Percentiles rank a stretch among this genome's conserved stretches.
These are phyloP conservation scores for Clivina fossor DNA, from an alignment of 2,888 invertebrate genomes.

Conservation along the genomic window DNA sequence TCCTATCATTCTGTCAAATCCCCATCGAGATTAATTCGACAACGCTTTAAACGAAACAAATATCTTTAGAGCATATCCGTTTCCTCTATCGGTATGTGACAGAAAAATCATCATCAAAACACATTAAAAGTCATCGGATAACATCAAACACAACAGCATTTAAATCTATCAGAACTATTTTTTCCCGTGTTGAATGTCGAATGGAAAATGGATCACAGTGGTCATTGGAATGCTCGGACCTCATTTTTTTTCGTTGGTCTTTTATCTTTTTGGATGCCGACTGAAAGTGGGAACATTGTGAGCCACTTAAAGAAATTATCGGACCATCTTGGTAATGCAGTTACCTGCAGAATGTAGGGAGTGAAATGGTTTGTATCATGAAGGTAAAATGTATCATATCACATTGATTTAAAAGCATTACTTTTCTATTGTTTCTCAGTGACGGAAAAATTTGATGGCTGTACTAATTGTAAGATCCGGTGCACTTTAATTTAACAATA, in stretches of 20 bases:
- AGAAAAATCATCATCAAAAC: slow-evolving; percentile 10
- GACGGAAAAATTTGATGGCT: too few species aligned
- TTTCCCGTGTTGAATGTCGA: slow-evolving; percentile 1
- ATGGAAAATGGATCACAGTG: neutral
- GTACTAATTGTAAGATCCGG: too few species aligned
- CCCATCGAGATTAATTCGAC: slow-evolving; percentile 13
- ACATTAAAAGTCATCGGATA: neutral
- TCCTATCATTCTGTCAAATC: slow-evolving; percentile 15
- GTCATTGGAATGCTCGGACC: slow-evolving; percentile 6
- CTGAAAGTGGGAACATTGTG: slow-evolving; percentile 16
- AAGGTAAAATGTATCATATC: too few species aligned
- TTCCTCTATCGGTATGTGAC: slow-evolving; percentile 1
- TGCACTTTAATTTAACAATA: too few species aligned
- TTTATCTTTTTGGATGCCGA: too few species aligned
- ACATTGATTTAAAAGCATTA: too few species aligned
- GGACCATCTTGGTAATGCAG: slow-evolving; percentile 6
- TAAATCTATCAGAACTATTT: slow-evolving; percentile 3
- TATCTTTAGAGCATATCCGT: too few species aligned
- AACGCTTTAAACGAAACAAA: slow-evolving; percentile 1
- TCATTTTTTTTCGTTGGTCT: slow-evolving; percentile 14
- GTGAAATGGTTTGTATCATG: too few species aligned
- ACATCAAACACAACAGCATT: slow-evolving; percentile 1
- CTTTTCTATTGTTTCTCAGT: too few species aligned
- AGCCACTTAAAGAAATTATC: slow-evolving; percentile 18
- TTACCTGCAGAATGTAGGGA: too few species aligned